Evolutionary conservation across 2,113 vertebrate species (phyloP), one percentile per base, ranked within the genome.

Genomic region (Syrrhaptes paradoxus): DNA sequence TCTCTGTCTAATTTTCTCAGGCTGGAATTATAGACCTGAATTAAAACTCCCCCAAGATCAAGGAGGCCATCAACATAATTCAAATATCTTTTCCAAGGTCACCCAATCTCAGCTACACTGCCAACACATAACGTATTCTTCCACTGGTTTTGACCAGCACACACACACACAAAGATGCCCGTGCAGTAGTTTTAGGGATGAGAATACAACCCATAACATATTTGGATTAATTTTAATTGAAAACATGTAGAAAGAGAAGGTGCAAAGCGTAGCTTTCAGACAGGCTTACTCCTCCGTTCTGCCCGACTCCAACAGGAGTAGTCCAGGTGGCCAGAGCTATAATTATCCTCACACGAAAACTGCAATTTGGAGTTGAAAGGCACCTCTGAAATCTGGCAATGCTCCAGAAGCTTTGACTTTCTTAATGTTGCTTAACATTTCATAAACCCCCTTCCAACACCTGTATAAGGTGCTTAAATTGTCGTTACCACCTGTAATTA

Each of bases 401-500:
- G 1, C 18, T 98, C 97, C 94, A 97, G 82, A 84, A 97, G 86
- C 89, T 97, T 76, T 89, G 87, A 96, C 87, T 97, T 97, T 82
- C 95, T 97, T 97, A 98, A 96, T 97, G 79, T 89, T 96, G 57
- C 95, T 96, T 95, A 93, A 90, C 75, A 95, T 95, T 90, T 97
- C 94, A 96, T 95, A 95, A 87, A 66, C 67, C 76, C 73, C 90
- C 90, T 88, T 65, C 84, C 49, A 97, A 80, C 97, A 98, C 97
- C 97, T 98, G 94, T 96, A 97, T 92, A 97, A 96, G 92, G 96
- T 98, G 90, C 97, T 98, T 98, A 98, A 98, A 98, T 98, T 97
- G 93, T 92, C 97, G 98, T 98, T 98, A 97, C 96, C 92, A 97
- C 90, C 92, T 98, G 96, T 98, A 98, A 98, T 98, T 98, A 97